Conservation (phyloP, 2,113 vertebrate species). For the Dasypus novemcinctus region DNA sequence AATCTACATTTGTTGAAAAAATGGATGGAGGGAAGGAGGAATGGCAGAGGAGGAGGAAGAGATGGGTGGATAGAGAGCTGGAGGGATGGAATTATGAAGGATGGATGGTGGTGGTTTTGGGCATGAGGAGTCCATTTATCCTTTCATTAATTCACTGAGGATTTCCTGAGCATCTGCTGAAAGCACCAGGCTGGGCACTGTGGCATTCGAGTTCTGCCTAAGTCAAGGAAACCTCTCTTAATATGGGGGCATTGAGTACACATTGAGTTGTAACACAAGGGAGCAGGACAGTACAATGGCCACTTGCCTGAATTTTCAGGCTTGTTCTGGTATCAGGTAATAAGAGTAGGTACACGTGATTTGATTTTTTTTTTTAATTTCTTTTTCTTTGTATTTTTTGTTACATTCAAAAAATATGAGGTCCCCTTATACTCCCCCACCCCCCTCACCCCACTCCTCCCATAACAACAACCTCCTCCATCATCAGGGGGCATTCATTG, state of each 20-base stretch:
- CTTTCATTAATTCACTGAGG: not conserved
- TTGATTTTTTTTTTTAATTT: no score
- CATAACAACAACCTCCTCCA: no score
- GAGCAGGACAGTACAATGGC: not conserved
- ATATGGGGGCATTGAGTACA: accelerated
- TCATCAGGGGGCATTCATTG: no score
- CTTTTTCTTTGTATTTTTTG: no score
- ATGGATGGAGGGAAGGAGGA: not conserved
- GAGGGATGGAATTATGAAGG: not conserved
- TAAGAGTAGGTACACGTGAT: not conserved
- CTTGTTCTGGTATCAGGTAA: not conserved
- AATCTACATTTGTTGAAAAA: not conserved
- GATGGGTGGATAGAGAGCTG: no score
- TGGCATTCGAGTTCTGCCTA: not conserved
- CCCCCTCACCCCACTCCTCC: no score
- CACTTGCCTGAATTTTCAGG: not conserved
- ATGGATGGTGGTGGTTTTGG: no score
- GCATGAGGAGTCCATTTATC: not conserved
- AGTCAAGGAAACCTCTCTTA: not conserved
- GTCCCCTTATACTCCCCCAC: no score
- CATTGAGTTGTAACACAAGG: not conserved
- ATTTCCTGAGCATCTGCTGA: not conserved
- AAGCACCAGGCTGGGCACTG: not conserved
- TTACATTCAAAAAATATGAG: no score
- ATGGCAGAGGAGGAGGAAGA: not conserved